A percentile compares a stretch with the other conserved stretches of the same genome.
Evolutionary conservation across 2,797 vertebrate species (phyloP).

Genomic region (Sitta carolinensis): DNA sequence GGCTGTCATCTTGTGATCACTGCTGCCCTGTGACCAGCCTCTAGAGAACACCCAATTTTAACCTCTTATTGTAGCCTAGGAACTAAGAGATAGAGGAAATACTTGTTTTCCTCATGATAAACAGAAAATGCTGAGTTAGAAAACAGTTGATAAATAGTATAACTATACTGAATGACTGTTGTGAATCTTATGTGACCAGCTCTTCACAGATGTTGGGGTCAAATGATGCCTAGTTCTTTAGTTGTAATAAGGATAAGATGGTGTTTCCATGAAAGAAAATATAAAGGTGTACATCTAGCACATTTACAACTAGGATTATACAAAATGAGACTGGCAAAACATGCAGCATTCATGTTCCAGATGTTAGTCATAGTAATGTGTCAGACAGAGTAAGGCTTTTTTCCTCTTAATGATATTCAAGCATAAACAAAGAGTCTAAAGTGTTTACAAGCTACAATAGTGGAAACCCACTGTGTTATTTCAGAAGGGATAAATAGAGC

Average conservation of each 20-base stretch:
- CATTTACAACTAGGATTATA: neutral
- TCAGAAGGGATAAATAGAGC: neutral
- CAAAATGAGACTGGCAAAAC: neutral
- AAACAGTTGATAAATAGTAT: neutral
- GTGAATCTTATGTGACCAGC: neutral
- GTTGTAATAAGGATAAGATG: neutral
- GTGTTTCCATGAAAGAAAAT: neutral
- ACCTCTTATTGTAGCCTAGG: neutral
- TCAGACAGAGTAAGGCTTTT: neutral
- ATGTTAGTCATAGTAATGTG: neutral
- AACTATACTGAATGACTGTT: neutral
- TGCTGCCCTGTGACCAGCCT: neutral
- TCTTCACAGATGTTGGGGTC: neutral
- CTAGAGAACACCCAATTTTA: neutral
- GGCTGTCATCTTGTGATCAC: neutral
- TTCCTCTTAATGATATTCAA: neutral
- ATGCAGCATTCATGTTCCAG: neutral
- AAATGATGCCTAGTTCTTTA: neutral
- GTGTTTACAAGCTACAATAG: neutral
- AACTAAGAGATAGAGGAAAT: neutral
- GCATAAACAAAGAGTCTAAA: constrained; percentile 3
- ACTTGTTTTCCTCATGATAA: neutral
- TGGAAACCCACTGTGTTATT: neutral
- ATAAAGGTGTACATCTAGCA: neutral
- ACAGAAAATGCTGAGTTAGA: neutral